Conservation (phyloP, 1,140 invertebrate species). For the Dendroctonus valens region DNA sequence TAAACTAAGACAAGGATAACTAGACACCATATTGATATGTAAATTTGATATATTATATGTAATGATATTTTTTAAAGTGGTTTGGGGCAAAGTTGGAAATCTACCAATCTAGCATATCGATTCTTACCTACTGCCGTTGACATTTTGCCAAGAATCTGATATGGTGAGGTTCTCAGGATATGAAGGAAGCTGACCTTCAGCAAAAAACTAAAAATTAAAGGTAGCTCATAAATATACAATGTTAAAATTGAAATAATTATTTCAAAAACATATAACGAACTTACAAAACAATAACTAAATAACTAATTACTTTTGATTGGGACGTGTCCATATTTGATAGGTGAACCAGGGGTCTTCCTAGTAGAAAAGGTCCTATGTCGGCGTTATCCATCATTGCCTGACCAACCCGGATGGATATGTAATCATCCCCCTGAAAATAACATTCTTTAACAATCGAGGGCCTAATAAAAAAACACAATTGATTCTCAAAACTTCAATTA, state of each 20-base stretch:
- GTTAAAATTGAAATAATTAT: no score
- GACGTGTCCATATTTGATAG: conserved; percentile 30
- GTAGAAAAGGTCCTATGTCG: conserved; percentile 41
- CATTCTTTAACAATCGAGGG: no score
- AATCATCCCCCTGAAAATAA: conserved; percentile 50
- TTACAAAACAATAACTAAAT: no score
- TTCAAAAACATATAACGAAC: no score
- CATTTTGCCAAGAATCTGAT: conserved; percentile 57
- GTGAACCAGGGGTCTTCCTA: conserved; percentile 39
- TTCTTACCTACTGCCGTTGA: conserved; percentile 55
- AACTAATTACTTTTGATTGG: conserved; percentile 34
- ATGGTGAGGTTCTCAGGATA: conserved; percentile 53
- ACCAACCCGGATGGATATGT: conserved; percentile 50
- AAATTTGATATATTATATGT: no score
- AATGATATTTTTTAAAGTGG: no score
- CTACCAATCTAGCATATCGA: no score
- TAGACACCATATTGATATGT: no score
- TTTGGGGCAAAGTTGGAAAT: no score
- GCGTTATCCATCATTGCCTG: conserved; percentile 43
- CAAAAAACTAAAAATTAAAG: conserved; percentile 24
- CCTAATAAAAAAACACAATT: no score
- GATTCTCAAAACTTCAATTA: no score
- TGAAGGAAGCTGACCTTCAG: conserved; percentile 53
- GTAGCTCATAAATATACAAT: no score
- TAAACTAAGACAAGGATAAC: not conserved